Conservation (phyloP, 30 jellyfish, hydroid and myxozoan species). For the Turritopsis dohrnii region DNA sequence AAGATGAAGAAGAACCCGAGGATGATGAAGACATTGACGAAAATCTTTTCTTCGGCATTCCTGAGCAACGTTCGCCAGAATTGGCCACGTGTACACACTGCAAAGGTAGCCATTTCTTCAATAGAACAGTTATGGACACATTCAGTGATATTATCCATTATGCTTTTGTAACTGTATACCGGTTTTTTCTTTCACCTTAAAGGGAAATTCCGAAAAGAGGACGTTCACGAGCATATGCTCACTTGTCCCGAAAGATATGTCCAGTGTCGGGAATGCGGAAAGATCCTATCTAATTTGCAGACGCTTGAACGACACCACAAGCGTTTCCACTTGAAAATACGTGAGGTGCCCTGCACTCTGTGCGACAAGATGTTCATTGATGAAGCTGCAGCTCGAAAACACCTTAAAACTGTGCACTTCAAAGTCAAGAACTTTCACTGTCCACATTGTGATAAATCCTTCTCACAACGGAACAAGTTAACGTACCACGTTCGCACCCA, state of each 20-base stretch:
- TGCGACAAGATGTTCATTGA: constrained; percentile 99
- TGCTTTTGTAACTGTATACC: background rate
- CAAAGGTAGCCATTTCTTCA: constrained; percentile 11
- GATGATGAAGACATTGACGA: constrained; percentile 97
- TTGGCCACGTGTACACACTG: constrained; percentile 43
- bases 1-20: constrained; percentile 80
- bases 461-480: constrained; percentile 93
- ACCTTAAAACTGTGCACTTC: constrained; percentile 92
- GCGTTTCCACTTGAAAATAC: constrained; percentile 86
- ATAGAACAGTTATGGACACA: background rate
- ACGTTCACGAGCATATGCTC: constrained; percentile 80
- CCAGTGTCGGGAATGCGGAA: constrained; percentile 98
- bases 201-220: constrained; percentile 82
- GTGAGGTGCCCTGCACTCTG: constrained; percentile 99
- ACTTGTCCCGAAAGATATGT: constrained; percentile 97
- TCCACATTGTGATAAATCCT: constrained; percentile 98
- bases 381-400: constrained; percentile 99
- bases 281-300: constrained; percentile 89
- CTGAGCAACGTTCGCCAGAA: constrained; percentile 53
- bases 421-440: constrained; percentile 98
- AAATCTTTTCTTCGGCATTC: constrained; percentile 87
- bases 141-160: background rate
- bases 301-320: constrained; percentile 97
- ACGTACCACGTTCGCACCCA: constrained; percentile 98
- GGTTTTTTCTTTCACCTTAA: constrained; percentile 32